A percentile compares a stretch with the other conserved stretches of the same genome.
phyloP scores from a whole-genome alignment of 2,113 vertebrate species.

The Nymphicus hollandicus region DNA sequence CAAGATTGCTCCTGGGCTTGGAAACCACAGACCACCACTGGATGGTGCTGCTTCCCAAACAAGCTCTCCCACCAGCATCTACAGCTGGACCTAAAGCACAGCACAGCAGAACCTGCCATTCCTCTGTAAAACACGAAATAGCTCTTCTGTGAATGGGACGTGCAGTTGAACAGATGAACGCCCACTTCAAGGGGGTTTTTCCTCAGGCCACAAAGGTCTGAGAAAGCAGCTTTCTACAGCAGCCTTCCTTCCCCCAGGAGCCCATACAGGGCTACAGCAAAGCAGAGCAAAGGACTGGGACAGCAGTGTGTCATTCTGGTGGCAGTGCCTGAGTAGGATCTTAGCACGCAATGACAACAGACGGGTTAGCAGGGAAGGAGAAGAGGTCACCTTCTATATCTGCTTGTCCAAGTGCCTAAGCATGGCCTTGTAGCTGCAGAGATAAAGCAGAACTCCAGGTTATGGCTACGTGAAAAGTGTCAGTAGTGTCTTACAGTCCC shows the following conservation, averaged over 20 bases:
- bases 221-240: not conserved
- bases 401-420: not conserved
- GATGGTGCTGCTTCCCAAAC: not conserved
- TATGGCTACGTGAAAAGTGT: accelerated
- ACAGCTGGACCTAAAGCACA: not conserved
- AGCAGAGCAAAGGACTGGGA: not conserved
- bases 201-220: not conserved
- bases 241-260: not conserved
- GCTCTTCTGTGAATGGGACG: accelerated
- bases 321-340: not conserved
- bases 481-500: not conserved
- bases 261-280: not conserved
- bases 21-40: not conserved
- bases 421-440: not conserved
- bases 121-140: not conserved
- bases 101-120: not conserved
- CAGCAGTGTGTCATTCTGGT: accelerated
- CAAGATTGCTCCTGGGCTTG: not conserved
- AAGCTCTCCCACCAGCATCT: not conserved
- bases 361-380: not conserved
- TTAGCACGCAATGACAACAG: not conserved
- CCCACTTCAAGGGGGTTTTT: not conserved
- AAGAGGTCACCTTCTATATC: not conserved
- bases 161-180: not conserved
- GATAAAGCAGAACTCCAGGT: not conserved